Evolutionary conservation across 2,888 invertebrate genomes (phyloP), one percentile per base, ranked within the genome.

Genomic region (Sphecodes monilicornis): DNA sequence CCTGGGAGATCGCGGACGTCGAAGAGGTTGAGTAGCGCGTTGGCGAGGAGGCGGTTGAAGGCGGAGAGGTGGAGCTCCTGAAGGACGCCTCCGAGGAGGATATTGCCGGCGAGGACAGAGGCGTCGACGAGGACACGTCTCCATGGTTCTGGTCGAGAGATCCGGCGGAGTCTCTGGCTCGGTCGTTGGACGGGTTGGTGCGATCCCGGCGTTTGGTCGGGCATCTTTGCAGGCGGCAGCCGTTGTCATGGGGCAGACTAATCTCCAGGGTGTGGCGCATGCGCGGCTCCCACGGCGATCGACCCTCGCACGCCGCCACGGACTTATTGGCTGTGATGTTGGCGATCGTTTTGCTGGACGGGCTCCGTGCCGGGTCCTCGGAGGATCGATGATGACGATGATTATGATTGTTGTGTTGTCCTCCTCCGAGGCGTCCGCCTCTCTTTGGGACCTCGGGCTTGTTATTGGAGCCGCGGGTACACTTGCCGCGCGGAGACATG

Each of bases 241-340:
- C 90, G 90, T 91, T 91, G 89, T 92, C 92, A 91, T 91, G 93
- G 91, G 91, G 91, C 91, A 91, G 92, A 90, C 91, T 85, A 89
- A 88, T 88, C 92, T 92, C 95, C 95, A 95, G 95, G 95, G 96
- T 90, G 95, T 93, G 92, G 84, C 93, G 93, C 93, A 90, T 91
- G 94, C 93, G 93, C 91, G 88, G 95, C 95, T 95, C 95, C 72
- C 79, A 84, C 78, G 86, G 80, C 86, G 90, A 91, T 91, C 90
- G 91, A 90, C 89, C 91, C 86, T 90, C 90, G 90, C 90, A 85
- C 81, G 86, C 89, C 83, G 88, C 89, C 77, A 72, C 83, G 54
- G 88, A 82, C 85, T 89, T 85, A 69, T 79, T 74, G 75, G 80
- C 78, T 29, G 82, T n/a, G 50, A 29, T 43, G 78, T 74, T 82